phyloP scores from a whole-genome alignment of 2,113 vertebrate species.

The Nesoenas mayeri region DNA sequence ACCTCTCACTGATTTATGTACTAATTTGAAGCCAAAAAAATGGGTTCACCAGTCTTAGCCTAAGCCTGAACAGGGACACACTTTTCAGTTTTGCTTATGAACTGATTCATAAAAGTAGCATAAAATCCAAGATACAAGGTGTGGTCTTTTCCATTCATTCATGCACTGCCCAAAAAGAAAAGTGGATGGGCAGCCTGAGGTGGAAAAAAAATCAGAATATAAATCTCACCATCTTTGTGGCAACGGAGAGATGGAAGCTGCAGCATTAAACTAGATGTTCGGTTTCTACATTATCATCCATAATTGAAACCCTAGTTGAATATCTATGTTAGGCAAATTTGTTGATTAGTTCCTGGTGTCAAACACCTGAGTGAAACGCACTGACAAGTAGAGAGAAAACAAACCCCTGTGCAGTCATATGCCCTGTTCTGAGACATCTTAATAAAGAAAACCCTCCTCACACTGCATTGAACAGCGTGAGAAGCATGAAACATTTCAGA shows the following conservation, averaged over 20 bases:
- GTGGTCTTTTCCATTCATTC: background rate
- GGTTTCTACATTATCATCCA: rapidly evolving
- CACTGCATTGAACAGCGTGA: background rate
- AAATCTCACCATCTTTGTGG: background rate
- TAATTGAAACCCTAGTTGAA: background rate
- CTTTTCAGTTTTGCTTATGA: background rate
- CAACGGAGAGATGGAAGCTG: background rate
- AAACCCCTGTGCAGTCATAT: background rate
- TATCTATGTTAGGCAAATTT: background rate
- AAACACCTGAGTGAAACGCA: background rate
- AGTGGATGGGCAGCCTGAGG: background rate
- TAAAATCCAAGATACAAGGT: background rate
- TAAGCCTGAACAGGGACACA: background rate
- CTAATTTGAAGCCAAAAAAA: background rate
- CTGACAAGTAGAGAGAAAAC: background rate
- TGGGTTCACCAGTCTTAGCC: background rate
- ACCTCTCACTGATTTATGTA: background rate
- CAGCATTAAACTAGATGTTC: background rate
- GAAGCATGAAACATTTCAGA: background rate
- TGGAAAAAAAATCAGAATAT: background rate
- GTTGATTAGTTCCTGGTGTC: background rate
- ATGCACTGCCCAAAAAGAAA: background rate
- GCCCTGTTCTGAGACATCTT: background rate
- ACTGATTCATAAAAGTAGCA: background rate
- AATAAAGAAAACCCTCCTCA: background rate